A percentile compares a stretch with the other conserved stretches of the same genome.
Evolutionary conservation across 2,888 invertebrate species (phyloP).

Genomic region (Lamproptera curius): DNA sequence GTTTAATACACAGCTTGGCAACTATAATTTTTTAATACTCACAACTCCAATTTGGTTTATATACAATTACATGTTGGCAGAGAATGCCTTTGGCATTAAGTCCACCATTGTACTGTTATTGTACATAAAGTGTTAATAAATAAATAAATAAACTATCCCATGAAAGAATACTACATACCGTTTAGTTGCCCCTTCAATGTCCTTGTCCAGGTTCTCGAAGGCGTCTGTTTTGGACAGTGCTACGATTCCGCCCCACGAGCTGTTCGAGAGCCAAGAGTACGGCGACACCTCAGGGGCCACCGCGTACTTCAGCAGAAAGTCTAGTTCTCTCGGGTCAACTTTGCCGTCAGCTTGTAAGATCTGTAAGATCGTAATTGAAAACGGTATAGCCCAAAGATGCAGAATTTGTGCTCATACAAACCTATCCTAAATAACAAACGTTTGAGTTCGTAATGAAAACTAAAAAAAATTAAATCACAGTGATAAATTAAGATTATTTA

Average conservation of each 20-base stretch:
- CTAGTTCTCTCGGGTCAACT: conserved; percentile 86
- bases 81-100: no score
- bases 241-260: conserved; percentile 90
- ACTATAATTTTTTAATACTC: no score
- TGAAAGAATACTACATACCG: no score
- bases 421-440: background rate
- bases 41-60: no score
- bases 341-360: conserved; percentile 76
- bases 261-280: conserved; percentile 88
- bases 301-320: conserved; percentile 92
- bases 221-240: conserved; percentile 86
- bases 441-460: background rate
- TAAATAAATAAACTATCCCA: no score
- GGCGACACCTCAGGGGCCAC: conserved; percentile 85
- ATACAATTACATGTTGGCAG: no score
- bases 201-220: conserved; percentile 91
- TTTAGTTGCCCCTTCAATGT: conserved; percentile 93
- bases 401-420: background rate
- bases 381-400: background rate
- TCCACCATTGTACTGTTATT: no score
- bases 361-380: conserved; percentile 29
- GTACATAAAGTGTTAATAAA: no score
- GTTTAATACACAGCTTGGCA: no score
- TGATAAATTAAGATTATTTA: no score
- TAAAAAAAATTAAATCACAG: background rate